phyloP scores from a whole-genome alignment of 2,888 invertebrate species.

The Stegana nigrithorax region DNA sequence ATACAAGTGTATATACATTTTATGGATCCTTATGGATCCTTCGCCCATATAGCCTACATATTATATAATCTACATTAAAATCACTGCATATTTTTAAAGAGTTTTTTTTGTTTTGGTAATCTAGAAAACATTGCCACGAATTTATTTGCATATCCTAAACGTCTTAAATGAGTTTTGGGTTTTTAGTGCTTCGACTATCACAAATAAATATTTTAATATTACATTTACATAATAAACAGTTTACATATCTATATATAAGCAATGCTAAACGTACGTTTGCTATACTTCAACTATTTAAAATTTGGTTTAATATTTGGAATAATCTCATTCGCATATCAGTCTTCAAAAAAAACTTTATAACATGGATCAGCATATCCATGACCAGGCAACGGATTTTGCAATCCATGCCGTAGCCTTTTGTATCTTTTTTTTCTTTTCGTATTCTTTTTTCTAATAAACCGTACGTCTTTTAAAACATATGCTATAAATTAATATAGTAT shows the following conservation, averaged over 20 bases:
- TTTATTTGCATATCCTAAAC: too few relatives aligned
- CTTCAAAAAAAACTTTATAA: not conserved
- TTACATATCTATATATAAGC: constrained; percentile 21
- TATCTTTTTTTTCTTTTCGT: too few relatives aligned
- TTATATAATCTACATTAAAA: constrained; percentile 8
- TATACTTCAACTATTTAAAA: constrained; percentile 6
- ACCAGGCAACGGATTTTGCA: too few relatives aligned
- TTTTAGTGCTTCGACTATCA: constrained; percentile 27
- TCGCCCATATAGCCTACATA: not conserved
- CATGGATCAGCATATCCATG: too few relatives aligned
- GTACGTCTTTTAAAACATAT: too few relatives aligned
- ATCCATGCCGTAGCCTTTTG: too few relatives aligned
- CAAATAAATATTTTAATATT: constrained; percentile 19
- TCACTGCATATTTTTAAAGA: not conserved
- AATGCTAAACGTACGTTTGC: constrained; percentile 14
- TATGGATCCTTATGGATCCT: not conserved
- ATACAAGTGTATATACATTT: not conserved
- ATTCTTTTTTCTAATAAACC: too few relatives aligned
- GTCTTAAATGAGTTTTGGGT: not conserved
- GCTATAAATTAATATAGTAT: too few relatives aligned
- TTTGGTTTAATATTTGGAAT: not conserved
- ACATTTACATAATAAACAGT: not conserved
- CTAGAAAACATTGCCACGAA: not conserved
- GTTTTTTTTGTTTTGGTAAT: not conserved
- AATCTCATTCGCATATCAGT: not conserved